Conservation (phyloP, 2,888 invertebrate species). For the Tenthredo distinguenda region DNA sequence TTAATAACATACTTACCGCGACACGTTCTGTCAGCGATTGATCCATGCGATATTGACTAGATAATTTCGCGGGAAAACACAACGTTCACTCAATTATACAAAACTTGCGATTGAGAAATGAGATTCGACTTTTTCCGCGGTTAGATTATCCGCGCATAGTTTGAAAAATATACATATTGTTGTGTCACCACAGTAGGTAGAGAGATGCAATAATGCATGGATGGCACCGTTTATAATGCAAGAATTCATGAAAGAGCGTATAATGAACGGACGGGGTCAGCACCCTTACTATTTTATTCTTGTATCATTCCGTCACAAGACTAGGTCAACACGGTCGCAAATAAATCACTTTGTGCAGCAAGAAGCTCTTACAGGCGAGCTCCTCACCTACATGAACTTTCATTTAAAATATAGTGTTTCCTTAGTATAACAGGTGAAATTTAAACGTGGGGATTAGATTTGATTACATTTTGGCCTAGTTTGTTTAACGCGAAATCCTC, state of each 20-base stretch:
- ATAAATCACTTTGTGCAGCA: conserved; percentile 48
- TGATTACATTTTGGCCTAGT: background rate
- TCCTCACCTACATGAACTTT: background rate
- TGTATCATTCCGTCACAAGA: conserved; percentile 45
- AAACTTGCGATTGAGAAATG: background rate
- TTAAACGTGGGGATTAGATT: background rate
- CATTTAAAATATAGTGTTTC: background rate
- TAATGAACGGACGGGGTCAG: conserved; percentile 47
- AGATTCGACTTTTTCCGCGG: background rate
- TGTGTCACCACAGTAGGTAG: background rate
- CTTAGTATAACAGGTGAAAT: background rate
- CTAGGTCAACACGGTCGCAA: conserved; percentile 43
- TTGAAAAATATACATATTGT: background rate
- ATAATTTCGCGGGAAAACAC: background rate
- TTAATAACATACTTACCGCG: background rate
- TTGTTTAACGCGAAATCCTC: too few relatives aligned
- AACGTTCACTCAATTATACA: background rate
- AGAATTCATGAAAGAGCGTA: conserved; percentile 6
- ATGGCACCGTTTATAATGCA: conserved; percentile 31
- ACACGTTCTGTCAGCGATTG: background rate
- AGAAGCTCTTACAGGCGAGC: background rate
- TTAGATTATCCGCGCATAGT: background rate
- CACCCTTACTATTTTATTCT: conserved; percentile 33
- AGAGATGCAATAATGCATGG: conserved; percentile 27
- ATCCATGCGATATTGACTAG: background rate